Percentiles rank a stretch among this genome's conserved stretches.
Conservation (phyloP, 2,797 vertebrate species). For the Melopsittacus undulatus region DNA sequence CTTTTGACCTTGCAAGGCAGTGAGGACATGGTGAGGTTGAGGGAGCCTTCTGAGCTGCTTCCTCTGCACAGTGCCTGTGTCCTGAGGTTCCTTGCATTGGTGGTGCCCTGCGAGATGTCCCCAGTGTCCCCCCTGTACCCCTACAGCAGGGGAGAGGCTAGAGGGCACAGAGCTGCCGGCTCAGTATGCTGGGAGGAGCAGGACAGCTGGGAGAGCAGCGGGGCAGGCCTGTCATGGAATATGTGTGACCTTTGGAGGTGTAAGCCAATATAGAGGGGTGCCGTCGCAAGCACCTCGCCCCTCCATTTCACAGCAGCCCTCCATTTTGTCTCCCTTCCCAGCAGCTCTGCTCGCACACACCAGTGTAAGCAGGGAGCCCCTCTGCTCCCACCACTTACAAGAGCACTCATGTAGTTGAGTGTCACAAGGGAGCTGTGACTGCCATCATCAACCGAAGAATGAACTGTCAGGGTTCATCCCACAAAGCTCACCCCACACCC, state of each 20-base stretch:
- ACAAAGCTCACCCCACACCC: neutral
- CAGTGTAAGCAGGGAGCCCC: neutral
- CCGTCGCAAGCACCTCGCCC: neutral
- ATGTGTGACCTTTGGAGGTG: conserved; percentile 58
- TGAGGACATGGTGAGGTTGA: neutral
- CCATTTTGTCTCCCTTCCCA: conserved; percentile 33
- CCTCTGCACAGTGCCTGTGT: neutral
- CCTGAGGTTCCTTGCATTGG: neutral
- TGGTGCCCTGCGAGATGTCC: neutral
- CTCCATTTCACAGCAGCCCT: conserved; percentile 33
- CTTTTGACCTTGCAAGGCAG: neutral
- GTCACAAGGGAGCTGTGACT: neutral
- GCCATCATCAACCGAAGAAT: neutral
- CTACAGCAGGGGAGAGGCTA: neutral
- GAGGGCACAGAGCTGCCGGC: neutral
- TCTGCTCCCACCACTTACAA: neutral
- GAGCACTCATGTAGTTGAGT: neutral
- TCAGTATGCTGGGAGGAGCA: neutral
- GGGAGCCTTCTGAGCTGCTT: neutral
- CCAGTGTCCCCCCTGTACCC: neutral
- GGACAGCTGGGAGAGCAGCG: conserved; percentile 30
- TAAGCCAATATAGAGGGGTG: conserved; percentile 55
- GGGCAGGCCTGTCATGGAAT: conserved; percentile 41
- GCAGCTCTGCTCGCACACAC: accelerated
- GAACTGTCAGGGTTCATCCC: neutral